A percentile compares a stretch with the other conserved stretches of the same genome.
Conservation (phyloP, 2,113 vertebrate genomes). For the Raja brachyura region DNA sequence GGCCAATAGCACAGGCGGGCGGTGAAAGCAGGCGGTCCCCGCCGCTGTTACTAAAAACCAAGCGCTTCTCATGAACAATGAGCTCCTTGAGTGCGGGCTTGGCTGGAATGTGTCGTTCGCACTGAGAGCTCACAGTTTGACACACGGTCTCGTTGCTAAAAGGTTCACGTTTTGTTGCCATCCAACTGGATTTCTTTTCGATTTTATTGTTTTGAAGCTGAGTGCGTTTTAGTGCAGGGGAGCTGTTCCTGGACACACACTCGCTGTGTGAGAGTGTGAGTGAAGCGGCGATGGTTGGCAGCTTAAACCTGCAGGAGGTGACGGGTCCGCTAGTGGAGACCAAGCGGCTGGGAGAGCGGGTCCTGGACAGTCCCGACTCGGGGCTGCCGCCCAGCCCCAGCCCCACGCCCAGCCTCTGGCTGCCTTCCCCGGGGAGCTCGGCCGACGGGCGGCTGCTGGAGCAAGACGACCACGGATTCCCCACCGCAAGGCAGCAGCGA, state of each 20-base stretch:
- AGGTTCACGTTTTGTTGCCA: neutral
- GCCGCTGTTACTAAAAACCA: neutral
- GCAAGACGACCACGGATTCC: slow-evolving; percentile 16
- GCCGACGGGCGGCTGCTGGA: slow-evolving; percentile 48
- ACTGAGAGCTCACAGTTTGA: neutral
- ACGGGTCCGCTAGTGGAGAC: slow-evolving; percentile 69
- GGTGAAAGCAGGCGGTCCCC: neutral
- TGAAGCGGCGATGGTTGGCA: slow-evolving; percentile 63
- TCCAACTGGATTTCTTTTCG: neutral
- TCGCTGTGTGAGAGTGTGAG: too few species aligned
- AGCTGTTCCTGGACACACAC: neutral
- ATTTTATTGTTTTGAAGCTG: too few species aligned
- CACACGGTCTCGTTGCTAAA: neutral
- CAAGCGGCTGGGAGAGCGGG: slow-evolving; percentile 66
- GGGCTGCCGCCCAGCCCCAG: slow-evolving; percentile 77
- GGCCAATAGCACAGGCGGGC: neutral
- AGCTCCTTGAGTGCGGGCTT: neutral
- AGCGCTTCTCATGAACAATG: slow-evolving; percentile 1
- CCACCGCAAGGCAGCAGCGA: neutral
- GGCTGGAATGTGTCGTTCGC: neutral
- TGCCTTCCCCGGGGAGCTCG: slow-evolving; percentile 49
- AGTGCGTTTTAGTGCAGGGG: neutral
- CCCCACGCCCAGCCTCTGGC: slow-evolving; percentile 74
- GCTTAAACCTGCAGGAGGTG: slow-evolving; percentile 64
- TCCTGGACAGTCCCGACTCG: slow-evolving; percentile 80